Base-by-base conservation (phyloP, 2,797 vertebrate genomes). In the Pipistrellus pipistrellus region DNA sequence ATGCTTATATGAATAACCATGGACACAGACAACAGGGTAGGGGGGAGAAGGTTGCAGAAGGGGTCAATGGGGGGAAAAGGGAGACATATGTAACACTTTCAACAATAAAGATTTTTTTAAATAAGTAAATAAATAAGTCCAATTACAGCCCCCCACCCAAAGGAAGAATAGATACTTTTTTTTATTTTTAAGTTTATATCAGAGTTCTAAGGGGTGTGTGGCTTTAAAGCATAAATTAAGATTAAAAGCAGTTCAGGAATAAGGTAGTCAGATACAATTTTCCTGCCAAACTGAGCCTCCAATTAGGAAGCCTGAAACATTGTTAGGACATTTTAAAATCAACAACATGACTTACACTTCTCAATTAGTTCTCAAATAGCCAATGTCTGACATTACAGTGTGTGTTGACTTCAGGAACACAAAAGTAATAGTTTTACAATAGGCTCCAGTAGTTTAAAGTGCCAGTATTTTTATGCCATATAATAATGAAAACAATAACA, bases 161-260 rank as follows among this genome's bases (percentile, higher is more conserved):
- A 81, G 46, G 12, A 96, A 91, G 41, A 76, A 21, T 17, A 57
- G 25, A 27, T 32, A 78, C 25, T 57, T 83, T 57, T 55, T 57
- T 55, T 48, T 48, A n/a, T n/a, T n/a, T 38, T 44, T 41, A 46
- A 76, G 23, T 83, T 66, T 68, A 25, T 55, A 53, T 69, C 20
- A 35, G 38, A 41, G 21, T 93, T 87, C 84, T 55, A 46, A 57
- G 27, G 38, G 15, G 3, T 17, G 1, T 76, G 8, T 32, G 20
- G n/a, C 51, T 85, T 94, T 92, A 69, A 87, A 76, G 89, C 6
- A 88, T 38, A 53, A 81, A 88, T 64, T 77, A 25, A 68, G 13
- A 9, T 53, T 44, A 69, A 38, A 94, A 85, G 78, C 21, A n/a
- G 23, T 80, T 32, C 4, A 89, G 51, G 46, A 7, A 3, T 46